Conservation (phyloP, 2,113 vertebrate species). For the Hiodon tergisus region DNA sequence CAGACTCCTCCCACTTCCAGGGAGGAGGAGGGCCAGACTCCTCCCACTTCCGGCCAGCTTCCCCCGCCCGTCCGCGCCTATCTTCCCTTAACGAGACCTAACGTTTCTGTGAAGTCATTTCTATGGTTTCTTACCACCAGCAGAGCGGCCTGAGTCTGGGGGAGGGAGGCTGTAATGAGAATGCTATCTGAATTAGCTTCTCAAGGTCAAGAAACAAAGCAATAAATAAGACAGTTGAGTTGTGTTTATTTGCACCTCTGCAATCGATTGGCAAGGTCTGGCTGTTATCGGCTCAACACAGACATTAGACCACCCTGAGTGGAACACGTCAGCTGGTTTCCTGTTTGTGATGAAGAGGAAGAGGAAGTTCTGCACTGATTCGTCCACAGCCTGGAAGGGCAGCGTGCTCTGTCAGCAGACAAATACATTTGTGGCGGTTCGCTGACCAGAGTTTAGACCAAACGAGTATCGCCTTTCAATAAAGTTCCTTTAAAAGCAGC, state of each 20-base stretch:
- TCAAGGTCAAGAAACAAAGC: constrained; percentile 2
- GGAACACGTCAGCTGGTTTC: neutral
- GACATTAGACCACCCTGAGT: constrained; percentile 20
- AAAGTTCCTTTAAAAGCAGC: neutral
- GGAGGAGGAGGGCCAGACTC: no score
- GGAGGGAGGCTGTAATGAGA: neutral
- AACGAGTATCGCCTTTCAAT: neutral
- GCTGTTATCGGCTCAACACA: constrained; percentile 36
- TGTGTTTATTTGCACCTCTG: constrained; percentile 40
- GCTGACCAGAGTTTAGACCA: neutral
- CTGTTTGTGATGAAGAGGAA: no score
- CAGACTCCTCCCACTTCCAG: no score
- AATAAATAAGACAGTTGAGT: neutral
- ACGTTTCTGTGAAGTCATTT: no score
- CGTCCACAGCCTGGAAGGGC: no score
- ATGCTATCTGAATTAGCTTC: neutral
- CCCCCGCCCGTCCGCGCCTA: no score
- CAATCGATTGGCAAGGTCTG: constrained; percentile 43
- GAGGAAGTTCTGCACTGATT: no score
- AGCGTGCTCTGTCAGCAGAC: neutral
- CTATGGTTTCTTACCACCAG: no score
- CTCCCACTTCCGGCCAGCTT: no score
- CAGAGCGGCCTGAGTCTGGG: no score
- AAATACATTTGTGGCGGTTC: constrained; percentile 19
- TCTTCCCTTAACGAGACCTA: no score